Base-by-base conservation (phyloP, 2,113 vertebrate genomes). In the Amphilophus citrinellus region DNA sequence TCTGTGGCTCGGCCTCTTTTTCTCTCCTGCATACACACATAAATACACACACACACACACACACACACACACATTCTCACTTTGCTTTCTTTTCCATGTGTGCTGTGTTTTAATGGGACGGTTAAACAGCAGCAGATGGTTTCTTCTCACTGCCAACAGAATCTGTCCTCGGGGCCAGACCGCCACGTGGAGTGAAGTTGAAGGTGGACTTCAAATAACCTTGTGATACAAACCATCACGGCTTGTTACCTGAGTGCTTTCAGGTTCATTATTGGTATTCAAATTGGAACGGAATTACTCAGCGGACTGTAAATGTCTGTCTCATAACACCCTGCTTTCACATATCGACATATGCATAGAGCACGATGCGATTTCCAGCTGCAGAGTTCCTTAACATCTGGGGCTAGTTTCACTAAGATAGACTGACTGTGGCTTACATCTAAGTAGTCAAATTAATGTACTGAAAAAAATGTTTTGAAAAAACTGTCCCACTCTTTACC, bases 101-200 rank as follows among this genome's bases (percentile, higher is more conserved):
- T 65, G 61, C 78, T 83, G 71, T 65, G 65, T 88, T 88, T 88
- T 89, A 92, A 93, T 90, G 89, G 89, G 87, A 90, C 89, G 90
- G 77, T 89, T 92, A 87, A 93, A 87, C 76, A 89, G 88, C 87
- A 94, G 88, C 94, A 95, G 94, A 94, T 94, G 94, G 37, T 22
- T 92, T 84, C 87, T 94, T 94, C 94, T 90, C 94, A 93, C 87
- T 93, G 94, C 92, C 92, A 93, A 84, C 68, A 93, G 84, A 94
- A 87, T 90, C 83, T 88, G 76, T 90, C 87, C 84, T 89, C 63
- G 11, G 85, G 82, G 88, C 88, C 89, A 93, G 79, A 90, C 91
- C 68, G 92, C 93, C 94, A 95, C 93, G 93, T 94, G 82, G 90
- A 93, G 80, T 44, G 63, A 76, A 88, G 83, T 20, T 80, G 82